Evolutionary conservation across 2,888 invertebrate genomes (phyloP), one percentile per base, ranked within the genome.

Genomic region (Lacanobia wlatinum): DNA sequence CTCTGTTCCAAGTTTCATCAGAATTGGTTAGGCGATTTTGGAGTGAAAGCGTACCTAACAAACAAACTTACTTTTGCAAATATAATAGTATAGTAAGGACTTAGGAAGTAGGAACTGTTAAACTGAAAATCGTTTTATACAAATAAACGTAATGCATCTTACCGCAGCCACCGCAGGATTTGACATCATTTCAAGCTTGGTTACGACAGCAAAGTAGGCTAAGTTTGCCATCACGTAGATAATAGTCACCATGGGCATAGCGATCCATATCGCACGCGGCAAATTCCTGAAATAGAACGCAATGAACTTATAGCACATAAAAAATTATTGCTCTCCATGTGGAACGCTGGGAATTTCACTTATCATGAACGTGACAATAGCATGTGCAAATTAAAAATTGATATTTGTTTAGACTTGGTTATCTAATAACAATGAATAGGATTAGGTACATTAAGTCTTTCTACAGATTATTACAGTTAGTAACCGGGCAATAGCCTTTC

Each of bases 181-280:
- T 43, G 97, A 96, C 83, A 98, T 95, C 97, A 99, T 98, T 94
- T 99, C 99, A 48, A 96, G 95, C 68, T 98, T 98, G 10, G 98
- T 97, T 23, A 99, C 97, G 28, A 99, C 98, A 0, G 98, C 98
- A 92, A 99, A 99, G 95, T 99, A 99, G 56, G 99, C 98, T 84
- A 99, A 96, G 94, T 99, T 99, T 2, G 98, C 98, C 88, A 99
- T 93, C 72, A 98, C 98, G 94, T 99, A 99, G 79, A 99, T 98
- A 60, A 97, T 96, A 0, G 99, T 99, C 76, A 99, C 99, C 89
- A 98, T 95, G 0, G 99, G 99, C 96, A 99, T 97, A 3, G 98
- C 98, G 87, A 99, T 98, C 98, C 98, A 99, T 91, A 99, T 99
- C 21, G 99, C 99, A 64, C 98, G 97, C 0, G 99, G 99, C 73